phyloP scores from a whole-genome alignment of 2,797 vertebrate species.

The Diceros bicornis region DNA sequence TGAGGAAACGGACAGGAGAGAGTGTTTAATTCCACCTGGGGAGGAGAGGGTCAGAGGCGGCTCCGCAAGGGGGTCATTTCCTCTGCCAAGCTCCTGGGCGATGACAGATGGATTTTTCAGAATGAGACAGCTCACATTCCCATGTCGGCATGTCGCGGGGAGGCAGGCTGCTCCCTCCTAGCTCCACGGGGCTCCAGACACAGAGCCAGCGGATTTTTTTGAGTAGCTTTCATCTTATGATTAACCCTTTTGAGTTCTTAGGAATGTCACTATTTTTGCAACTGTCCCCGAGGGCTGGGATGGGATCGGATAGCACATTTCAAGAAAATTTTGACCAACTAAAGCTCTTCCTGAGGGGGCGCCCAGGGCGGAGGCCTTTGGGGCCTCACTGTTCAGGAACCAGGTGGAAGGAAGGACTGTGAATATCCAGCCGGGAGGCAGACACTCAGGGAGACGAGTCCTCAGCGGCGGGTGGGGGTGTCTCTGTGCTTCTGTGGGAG shows the following conservation, averaged over 20 bases:
- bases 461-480: accelerated
- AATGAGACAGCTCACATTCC: background rate
- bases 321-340: background rate
- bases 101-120: background rate
- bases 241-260: background rate
- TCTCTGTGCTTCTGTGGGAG: background rate
- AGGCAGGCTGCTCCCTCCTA: background rate
- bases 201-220: accelerated
- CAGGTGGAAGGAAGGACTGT: background rate
- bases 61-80: accelerated
- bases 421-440: background rate
- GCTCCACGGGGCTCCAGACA: background rate
- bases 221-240: background rate
- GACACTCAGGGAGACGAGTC: too few relatives aligned
- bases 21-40: background rate
- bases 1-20: background rate
- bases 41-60: background rate
- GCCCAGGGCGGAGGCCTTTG: background rate
- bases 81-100: background rate
- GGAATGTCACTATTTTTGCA: background rate
- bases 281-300: background rate
- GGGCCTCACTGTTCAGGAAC: background rate
- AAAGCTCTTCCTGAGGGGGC: background rate
- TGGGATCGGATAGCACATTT: background rate
- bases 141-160: background rate